These are phyloP conservation scores for Resseliella maxima DNA, from an alignment of 2,888 invertebrate genomes.

Conservation along the genomic window DNA sequence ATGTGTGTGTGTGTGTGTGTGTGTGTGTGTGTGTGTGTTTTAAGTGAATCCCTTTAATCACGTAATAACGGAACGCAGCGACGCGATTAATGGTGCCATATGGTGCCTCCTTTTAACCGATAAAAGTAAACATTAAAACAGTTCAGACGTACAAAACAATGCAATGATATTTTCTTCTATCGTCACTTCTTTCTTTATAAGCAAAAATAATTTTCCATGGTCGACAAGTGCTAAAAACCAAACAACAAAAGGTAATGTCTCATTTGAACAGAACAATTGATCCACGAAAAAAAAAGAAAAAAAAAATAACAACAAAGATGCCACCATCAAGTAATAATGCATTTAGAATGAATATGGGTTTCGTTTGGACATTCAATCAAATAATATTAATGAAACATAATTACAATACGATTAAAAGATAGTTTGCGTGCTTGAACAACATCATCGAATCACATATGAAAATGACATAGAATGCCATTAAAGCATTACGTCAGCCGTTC, in stretches of 20 bases:
- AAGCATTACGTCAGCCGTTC: conserved; percentile 26
- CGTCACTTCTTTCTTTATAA: too few species aligned
- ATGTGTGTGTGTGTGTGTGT: background rate
- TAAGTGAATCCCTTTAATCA: conserved; percentile 43
- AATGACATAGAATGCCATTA: background rate
- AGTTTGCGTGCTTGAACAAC: conserved; percentile 18
- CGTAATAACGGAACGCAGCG: conserved; percentile 40
- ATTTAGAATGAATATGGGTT: background rate
- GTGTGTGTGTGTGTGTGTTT: background rate
- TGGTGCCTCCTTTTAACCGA: conserved; percentile 48
- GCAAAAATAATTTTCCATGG: too few species aligned
- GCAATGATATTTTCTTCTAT: background rate
- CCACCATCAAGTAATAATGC: background rate
- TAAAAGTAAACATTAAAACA: background rate
- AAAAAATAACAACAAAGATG: background rate
- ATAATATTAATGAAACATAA: conserved; percentile 22
- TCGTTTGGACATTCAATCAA: background rate
- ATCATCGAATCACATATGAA: background rate
- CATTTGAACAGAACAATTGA: too few species aligned
- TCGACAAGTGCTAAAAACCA: too few species aligned
- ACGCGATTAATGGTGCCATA: conserved; percentile 54
- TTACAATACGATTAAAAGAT: conserved; percentile 37
- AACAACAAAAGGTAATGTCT: too few species aligned
- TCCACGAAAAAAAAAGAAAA: too few species aligned
- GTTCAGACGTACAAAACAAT: background rate